Conservation (phyloP, 2,888 invertebrate species). For the Machimus atricapillus region DNA sequence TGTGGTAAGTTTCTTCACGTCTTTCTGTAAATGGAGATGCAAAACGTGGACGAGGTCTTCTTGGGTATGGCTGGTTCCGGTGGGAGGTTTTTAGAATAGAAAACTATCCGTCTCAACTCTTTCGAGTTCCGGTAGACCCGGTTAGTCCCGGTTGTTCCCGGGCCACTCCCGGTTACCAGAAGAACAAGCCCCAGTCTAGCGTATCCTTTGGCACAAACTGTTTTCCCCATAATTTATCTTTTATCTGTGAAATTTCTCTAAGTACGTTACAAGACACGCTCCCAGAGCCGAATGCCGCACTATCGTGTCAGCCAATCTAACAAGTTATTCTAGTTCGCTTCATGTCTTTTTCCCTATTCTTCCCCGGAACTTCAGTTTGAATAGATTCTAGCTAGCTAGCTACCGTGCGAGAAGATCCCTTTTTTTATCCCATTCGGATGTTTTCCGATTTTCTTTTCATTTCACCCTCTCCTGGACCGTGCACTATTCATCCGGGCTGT, state of each 20-base stretch:
- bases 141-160: not conserved
- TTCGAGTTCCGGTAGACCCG: not conserved
- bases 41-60: not conserved
- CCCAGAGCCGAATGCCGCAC: not conserved
- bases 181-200: not conserved
- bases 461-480: not conserved
- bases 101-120: not conserved
- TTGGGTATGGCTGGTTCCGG: not conserved
- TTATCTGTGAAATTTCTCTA: slow-evolving; percentile 17
- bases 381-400: not conserved
- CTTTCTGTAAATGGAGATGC: not conserved
- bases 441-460: not conserved
- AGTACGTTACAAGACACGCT: not conserved
- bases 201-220: not conserved
- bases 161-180: not conserved
- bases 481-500: not conserved
- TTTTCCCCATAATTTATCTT: slow-evolving; percentile 7
- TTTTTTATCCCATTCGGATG: not conserved
- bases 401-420: not conserved
- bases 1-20: not conserved
- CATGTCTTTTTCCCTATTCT: not conserved
- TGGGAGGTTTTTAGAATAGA: not conserved
- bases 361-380: not conserved
- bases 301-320: not conserved
- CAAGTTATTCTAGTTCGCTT: not conserved